Evolutionary conservation across 2,888 invertebrate genomes (phyloP), one percentile per base, ranked within the genome.

Genomic region (Sabellastarte sp.): DNA sequence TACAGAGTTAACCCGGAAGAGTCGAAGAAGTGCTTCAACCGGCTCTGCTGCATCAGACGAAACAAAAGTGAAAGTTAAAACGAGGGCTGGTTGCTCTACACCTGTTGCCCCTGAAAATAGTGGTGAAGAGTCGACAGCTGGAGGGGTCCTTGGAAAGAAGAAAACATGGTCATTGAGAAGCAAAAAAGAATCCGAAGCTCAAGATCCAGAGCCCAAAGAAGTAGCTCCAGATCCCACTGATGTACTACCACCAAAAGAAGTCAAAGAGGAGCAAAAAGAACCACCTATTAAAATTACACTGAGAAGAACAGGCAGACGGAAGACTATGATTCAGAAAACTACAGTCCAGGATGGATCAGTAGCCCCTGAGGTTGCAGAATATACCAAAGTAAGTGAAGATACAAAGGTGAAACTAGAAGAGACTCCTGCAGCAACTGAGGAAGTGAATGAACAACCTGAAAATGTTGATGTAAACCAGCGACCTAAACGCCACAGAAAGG

Each of bases 371-470:
- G n/a, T n/a, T n/a, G n/a, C n/a, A n/a, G n/a, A n/a, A n/a, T n/a
- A n/a, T n/a, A n/a, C n/a, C n/a, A n/a, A n/a, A n/a, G n/a, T n/a
- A n/a, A 86, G 41, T 86, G 75, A 87, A 86, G 58, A 72, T 77
- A 24, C 70, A 68, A 72, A 32, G 61, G 73, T 41, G 55, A 51
- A 74, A 28, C 74, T 75, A 52, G 65, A 66, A 71, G 64, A 73
- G 28, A 30, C 10, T 3, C 28, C 10, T 20, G 59, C 20, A 33
- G 41, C 20, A 20, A 26, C n/a, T 28, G 32, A 32, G 1, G 57
- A 57, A 2, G 28, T 24, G 57, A 64, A 59, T 10, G 41, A 41
- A 41, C 41, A 41, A 20, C 10, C 10, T 10, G 41, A 41, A 41
- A 10, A 10, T 10, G 41, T 41, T 41, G 57, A 30, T 28, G 4